These are phyloP conservation scores for Ficedula albicollis DNA, from an alignment of 2,797 vertebrate species.

Conservation along the genomic window DNA sequence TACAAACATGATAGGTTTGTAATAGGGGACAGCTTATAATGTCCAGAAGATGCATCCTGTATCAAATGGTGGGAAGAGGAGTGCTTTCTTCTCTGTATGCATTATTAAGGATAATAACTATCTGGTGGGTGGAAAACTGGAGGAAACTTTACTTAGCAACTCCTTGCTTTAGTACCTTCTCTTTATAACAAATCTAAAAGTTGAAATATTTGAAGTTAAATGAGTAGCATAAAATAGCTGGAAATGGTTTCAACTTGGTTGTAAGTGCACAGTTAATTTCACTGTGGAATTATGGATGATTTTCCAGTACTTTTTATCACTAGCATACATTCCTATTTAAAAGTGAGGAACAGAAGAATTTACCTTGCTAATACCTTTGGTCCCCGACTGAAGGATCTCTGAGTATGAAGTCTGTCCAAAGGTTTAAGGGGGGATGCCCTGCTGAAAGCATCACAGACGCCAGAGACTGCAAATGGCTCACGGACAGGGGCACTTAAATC, in stretches of 20 bases:
- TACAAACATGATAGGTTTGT: not conserved
- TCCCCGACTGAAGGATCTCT: not conserved
- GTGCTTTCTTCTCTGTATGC: not conserved
- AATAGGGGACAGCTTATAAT: not conserved
- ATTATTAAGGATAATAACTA: constrained; percentile 22
- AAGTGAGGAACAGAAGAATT: not conserved
- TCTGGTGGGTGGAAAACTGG: constrained; percentile 1
- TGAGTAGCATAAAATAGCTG: constrained; percentile 28
- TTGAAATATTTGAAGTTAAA: constrained; percentile 30
- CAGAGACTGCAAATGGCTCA: not conserved
- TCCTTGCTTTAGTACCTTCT: not conserved
- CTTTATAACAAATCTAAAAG: not conserved
- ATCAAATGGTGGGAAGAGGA: not conserved
- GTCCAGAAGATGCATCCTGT: not conserved
- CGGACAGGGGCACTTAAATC: not conserved
- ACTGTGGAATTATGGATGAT: not conserved
- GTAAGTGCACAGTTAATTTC: constrained; percentile 14
- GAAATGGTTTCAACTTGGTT: constrained; percentile 20
- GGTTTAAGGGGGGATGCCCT: not conserved
- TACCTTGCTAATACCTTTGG: not conserved
- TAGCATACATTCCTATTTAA: not conserved
- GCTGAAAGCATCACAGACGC: not conserved
- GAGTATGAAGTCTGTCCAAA: not conserved
- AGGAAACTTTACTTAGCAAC: not conserved
- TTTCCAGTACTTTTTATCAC: constrained; percentile 20